These are phyloP conservation scores for Pemphigus obesinymphae DNA, from an alignment of 1,140 invertebrate species.

Conservation along the genomic window DNA sequence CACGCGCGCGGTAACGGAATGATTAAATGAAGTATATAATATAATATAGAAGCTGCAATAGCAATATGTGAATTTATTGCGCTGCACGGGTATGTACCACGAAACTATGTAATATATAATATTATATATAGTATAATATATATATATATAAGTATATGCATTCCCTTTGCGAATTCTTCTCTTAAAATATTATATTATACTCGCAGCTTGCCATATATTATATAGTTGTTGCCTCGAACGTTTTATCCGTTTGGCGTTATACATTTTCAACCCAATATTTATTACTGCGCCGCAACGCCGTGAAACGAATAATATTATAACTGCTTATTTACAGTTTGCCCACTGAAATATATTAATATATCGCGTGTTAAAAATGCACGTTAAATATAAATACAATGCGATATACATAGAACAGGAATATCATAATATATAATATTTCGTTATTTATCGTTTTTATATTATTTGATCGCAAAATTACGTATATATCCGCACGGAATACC, in stretches of 20 bases:
- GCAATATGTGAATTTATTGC: neutral
- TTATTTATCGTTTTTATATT: no score
- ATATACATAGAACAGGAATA: no score
- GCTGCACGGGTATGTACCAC: neutral
- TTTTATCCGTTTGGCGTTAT: neutral
- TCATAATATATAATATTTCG: no score
- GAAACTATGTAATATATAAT: neutral
- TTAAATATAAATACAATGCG: no score
- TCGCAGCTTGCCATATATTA: neutral
- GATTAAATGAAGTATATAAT: neutral
- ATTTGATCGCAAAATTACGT: no score
- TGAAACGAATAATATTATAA: no score
- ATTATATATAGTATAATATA: neutral
- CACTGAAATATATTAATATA: no score
- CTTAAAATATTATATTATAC: neutral
- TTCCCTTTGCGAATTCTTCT: neutral
- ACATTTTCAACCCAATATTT: neutral
- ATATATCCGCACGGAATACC: no score
- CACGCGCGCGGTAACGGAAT: neutral
- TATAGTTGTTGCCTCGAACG: neutral
- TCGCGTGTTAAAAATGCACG: no score
- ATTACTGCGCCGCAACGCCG: neutral
- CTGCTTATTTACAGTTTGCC: no score
- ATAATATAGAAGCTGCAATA: neutral
- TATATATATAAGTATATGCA: neutral